These are phyloP conservation scores for Drosophila mettleri DNA, from an alignment of 2,888 invertebrate species.

Conservation along the genomic window DNA sequence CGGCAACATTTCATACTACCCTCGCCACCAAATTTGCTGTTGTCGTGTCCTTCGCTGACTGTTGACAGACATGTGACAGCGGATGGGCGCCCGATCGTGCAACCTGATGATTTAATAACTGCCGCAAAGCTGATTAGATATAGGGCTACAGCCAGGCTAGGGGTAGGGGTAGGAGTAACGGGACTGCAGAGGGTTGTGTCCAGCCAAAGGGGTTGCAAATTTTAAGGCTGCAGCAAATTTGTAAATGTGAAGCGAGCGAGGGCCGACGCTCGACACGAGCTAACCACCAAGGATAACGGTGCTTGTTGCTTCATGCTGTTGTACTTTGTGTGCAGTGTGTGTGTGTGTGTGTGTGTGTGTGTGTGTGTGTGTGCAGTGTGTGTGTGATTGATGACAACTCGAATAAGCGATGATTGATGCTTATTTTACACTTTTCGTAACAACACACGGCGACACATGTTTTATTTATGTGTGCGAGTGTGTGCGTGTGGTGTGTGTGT, in stretches of 20 bases:
- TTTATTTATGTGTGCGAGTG: constrained; percentile 62
- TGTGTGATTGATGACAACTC: constrained; percentile 84
- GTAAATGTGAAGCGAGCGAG: constrained; percentile 25
- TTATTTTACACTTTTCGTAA: constrained; percentile 81
- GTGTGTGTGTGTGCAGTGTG: constrained; percentile 66
- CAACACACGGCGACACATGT: constrained; percentile 82
- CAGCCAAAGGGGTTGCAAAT: constrained; percentile 53
- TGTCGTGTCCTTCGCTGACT: constrained; percentile 38
- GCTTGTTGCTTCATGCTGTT: constrained; percentile 50
- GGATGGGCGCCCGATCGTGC: constrained; percentile 58
- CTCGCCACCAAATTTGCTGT: not conserved
- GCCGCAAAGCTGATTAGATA: constrained; percentile 56
- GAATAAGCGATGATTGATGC: constrained; percentile 84
- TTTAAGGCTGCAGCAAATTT: constrained; percentile 43
- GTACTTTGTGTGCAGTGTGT: constrained; percentile 38
- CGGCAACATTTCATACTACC: not conserved
- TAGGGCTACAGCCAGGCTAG: not conserved
- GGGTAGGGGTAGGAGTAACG: not conserved
- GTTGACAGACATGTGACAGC: constrained; percentile 75
- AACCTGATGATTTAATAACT: constrained; percentile 78
- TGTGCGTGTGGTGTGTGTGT: constrained; percentile 28
- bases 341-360: constrained; percentile 5
- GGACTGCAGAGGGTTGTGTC: constrained; percentile 1
- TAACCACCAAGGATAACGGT: constrained; percentile 58
- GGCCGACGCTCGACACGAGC: constrained; percentile 26